phyloP scores from a whole-genome alignment of 2,113 vertebrate genomes.

The Varanus salvator region DNA sequence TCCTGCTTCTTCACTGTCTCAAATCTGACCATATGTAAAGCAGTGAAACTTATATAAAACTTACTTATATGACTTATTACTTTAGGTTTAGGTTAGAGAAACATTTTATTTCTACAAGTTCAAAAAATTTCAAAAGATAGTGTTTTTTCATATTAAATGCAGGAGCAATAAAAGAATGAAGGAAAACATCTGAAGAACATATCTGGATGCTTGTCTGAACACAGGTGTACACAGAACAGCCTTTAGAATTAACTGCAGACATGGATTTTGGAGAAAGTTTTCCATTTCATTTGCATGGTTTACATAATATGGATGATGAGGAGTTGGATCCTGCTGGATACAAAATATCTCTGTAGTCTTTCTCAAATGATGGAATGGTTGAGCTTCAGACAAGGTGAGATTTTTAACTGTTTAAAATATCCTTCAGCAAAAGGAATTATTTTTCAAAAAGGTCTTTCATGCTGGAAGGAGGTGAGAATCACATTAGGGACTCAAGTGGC shows the following conservation, averaged over 20 bases:
- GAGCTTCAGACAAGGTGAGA: conserved; percentile 50
- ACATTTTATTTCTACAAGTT: neutral
- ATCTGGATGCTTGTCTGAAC: neutral
- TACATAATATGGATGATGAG: conserved; percentile 5
- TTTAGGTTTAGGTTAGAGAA: neutral
- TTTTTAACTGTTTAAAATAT: conserved; percentile 55
- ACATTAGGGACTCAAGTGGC: conserved; percentile 23
- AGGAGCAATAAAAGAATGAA: neutral
- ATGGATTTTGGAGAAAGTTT: conserved; percentile 17
- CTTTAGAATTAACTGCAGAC: conserved; percentile 1
- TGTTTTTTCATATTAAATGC: conserved; percentile 17
- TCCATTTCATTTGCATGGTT: conserved; percentile 9
- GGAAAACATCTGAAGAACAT: neutral
- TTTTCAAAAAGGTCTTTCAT: conserved; percentile 42
- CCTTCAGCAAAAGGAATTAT: conserved; percentile 29
- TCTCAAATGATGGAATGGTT: conserved; percentile 50
- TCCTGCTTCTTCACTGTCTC: conserved; percentile 25
- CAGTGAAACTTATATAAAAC: neutral
- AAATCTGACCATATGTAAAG: neutral
- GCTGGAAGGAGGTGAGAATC: conserved; percentile 21
- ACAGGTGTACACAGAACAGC: neutral
- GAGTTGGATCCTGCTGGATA: neutral
- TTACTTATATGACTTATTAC: neutral
- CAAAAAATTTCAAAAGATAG: neutral
- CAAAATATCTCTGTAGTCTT: conserved; percentile 28